phyloP scores from a whole-genome alignment of 2,888 invertebrate genomes.

The Nezara viridula region DNA sequence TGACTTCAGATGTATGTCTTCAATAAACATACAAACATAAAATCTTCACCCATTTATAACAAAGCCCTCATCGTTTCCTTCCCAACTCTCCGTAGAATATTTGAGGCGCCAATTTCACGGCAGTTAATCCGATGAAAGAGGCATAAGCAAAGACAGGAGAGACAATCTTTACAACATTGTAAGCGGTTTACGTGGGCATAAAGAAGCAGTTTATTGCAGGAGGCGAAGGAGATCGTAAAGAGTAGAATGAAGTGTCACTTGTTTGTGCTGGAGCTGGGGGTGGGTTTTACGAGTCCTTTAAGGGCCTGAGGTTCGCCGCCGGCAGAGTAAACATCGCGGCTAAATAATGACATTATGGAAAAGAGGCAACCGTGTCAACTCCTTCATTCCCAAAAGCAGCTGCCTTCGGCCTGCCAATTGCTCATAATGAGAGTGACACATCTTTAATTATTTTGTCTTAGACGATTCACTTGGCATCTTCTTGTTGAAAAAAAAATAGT shows the following conservation, averaged over 20 bases:
- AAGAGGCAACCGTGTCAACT: slow-evolving; percentile 5
- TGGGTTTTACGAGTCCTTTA: neutral
- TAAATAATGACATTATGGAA: slow-evolving; percentile 47
- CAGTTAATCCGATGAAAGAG: slow-evolving; percentile 15
- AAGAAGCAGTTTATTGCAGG: slow-evolving; percentile 33
- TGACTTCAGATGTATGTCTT: neutral
- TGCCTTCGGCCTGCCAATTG: neutral
- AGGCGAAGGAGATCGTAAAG: slow-evolving; percentile 29
- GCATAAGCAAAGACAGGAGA: slow-evolving; percentile 28
- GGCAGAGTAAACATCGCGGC: slow-evolving; percentile 13
- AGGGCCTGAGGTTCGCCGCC: slow-evolving; percentile 16
- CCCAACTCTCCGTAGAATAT: neutral
- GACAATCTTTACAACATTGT: slow-evolving; percentile 31
- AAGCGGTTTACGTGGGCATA: slow-evolving; percentile 52
- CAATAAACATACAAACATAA: neutral
- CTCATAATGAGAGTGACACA: neutral
- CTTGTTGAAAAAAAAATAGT: neutral
- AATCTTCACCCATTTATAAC: neutral
- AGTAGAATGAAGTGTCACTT: slow-evolving; percentile 8
- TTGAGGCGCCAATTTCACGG: slow-evolving; percentile 36
- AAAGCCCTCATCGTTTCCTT: neutral
- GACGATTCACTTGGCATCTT: neutral
- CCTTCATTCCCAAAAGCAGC: neutral
- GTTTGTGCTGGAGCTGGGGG: slow-evolving; percentile 25
- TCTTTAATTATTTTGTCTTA: neutral